A percentile compares a stretch with the other conserved stretches of the same genome.
Evolutionary conservation across 2,888 invertebrate genomes (phyloP).

Genomic region (Bombylius discolor): DNA sequence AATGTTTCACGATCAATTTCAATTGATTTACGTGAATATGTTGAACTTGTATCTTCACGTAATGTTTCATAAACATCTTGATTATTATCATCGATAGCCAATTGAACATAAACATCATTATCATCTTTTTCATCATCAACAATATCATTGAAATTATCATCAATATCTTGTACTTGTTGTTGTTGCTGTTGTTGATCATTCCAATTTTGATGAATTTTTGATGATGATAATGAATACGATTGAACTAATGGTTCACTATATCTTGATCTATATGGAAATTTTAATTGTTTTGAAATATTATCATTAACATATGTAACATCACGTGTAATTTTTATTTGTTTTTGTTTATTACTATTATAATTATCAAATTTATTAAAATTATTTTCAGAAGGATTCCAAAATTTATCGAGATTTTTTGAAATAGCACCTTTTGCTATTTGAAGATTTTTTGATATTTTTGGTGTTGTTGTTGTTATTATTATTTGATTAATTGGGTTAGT

Average conservation of each 20-base stretch:
- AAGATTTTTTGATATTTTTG: neutral
- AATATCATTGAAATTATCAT: constrained; percentile 16
- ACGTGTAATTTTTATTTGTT: constrained; percentile 44
- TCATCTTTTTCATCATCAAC: constrained; percentile 34
- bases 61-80: constrained; percentile 33
- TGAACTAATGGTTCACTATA: constrained; percentile 16
- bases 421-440: neutral
- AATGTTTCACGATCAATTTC: constrained; percentile 74
- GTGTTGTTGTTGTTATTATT: constrained; percentile 2
- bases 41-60: constrained; percentile 29
- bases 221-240: no score
- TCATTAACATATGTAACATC: constrained; percentile 71
- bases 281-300: constrained; percentile 41
- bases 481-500: constrained; percentile 4
- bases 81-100: constrained; percentile 24
- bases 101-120: constrained; percentile 42
- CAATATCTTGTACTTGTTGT: neutral
- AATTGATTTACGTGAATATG: constrained; percentile 38
- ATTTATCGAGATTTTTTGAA: neutral
- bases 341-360: constrained; percentile 12
- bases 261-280: constrained; percentile 20
- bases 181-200: neutral
- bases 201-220: neutral
- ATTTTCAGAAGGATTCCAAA: neutral
- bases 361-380: constrained; percentile 12